phyloP scores from a whole-genome alignment of 2,888 invertebrate species.

The Heliothis peltigera region DNA sequence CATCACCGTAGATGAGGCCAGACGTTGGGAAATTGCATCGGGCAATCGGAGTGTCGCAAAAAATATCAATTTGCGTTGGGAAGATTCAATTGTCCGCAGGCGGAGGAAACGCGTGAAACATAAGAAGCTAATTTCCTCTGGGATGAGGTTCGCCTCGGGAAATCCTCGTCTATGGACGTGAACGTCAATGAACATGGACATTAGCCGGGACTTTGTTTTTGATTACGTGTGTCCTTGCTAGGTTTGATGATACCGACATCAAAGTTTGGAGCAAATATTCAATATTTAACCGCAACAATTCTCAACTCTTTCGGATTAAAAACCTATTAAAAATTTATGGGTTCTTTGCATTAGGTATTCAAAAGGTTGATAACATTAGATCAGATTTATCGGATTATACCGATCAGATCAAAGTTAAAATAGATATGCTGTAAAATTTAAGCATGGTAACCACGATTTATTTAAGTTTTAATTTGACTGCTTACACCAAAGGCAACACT shows the following conservation, averaged over 20 bases:
- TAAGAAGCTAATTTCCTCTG: conserved; percentile 85
- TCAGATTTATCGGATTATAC: background rate
- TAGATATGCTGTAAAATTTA: conserved; percentile 2
- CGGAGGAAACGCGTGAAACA: conserved; percentile 76
- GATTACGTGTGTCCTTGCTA: conserved; percentile 49
- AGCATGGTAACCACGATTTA: background rate
- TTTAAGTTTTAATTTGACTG: conserved; percentile 1
- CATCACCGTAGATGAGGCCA: conserved; percentile 55
- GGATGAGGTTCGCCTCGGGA: conserved; percentile 76
- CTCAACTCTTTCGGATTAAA: background rate
- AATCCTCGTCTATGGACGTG: conserved; percentile 73
- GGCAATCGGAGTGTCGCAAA: conserved; percentile 75
- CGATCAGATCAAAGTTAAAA: conserved; percentile 10
- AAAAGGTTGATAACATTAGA: conserved; percentile 5
- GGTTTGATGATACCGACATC: conserved; percentile 26
- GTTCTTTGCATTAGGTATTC: background rate
- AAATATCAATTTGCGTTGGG: conserved; percentile 80
- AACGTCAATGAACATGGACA: conserved; percentile 65
- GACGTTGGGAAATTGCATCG: conserved; percentile 74
- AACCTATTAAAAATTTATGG: conserved; percentile 11
- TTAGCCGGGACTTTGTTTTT: conserved; percentile 56
- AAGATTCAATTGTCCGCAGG: conserved; percentile 80
- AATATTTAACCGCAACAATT: conserved; percentile 1
- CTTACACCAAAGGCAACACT: conserved; percentile 19
- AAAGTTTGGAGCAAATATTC: conserved; percentile 9